Evolutionary conservation across 2,113 vertebrate genomes (phyloP).

Genomic region (Alces alces): DNA sequence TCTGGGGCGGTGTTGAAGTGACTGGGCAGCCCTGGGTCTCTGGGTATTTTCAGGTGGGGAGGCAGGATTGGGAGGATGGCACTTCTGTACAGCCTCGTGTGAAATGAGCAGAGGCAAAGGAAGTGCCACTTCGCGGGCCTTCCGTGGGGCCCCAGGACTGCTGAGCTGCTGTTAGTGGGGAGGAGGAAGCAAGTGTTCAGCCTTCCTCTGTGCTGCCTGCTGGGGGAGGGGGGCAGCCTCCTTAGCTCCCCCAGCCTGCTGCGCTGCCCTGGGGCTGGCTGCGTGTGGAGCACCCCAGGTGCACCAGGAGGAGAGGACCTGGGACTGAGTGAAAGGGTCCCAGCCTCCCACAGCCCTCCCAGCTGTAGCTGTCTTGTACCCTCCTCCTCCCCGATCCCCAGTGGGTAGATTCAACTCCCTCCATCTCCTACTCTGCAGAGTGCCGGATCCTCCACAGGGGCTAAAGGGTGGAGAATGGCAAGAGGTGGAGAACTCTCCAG

Average conservation of each 20-base stretch:
- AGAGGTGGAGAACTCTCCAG: not conserved
- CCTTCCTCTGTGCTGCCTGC: constrained; percentile 44
- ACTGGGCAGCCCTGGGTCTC: constrained; percentile 16
- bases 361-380: not conserved
- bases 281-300: not conserved
- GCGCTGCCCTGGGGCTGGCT: not conserved
- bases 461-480: not conserved
- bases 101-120: constrained; percentile 60
- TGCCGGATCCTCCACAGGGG: not conserved
- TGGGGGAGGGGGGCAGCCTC: constrained; percentile 31
- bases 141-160: constrained; percentile 54
- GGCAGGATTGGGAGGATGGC: constrained; percentile 25
- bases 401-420: not conserved
- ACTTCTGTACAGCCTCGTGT: constrained; percentile 2
- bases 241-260: not conserved
- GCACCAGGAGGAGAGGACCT: not conserved
- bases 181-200: constrained; percentile 44
- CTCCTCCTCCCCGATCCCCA: not conserved
- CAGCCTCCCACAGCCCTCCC: not conserved
- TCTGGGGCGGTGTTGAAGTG: constrained; percentile 4
- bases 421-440: not conserved
- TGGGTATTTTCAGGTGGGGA: constrained; percentile 57
- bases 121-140: constrained; percentile 59
- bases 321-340: not conserved
- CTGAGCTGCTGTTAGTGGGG: constrained; percentile 3